Percentiles rank a stretch among this genome's conserved stretches.
phyloP scores from a whole-genome alignment of 2,113 vertebrate species.

The Heteronetta atricapilla region DNA sequence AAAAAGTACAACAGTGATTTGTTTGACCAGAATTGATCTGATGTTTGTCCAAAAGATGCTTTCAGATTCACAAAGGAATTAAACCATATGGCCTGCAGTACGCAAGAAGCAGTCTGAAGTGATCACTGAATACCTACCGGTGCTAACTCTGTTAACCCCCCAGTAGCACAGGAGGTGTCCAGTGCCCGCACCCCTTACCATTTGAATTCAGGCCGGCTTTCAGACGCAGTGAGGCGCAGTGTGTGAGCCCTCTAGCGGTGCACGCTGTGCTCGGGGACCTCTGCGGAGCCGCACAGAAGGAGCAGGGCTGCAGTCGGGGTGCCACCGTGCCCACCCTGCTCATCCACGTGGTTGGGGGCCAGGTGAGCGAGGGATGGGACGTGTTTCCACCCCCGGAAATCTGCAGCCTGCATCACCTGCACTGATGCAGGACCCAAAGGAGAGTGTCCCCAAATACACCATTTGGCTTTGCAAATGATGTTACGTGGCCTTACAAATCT shows the following conservation, averaged over 20 bases:
- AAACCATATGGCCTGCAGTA: not conserved
- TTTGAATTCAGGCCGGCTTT: not conserved
- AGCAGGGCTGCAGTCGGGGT: rapidly evolving
- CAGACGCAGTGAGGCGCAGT: not conserved
- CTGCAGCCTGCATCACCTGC: not conserved
- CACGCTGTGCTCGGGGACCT: rapidly evolving
- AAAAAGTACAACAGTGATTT: not conserved
- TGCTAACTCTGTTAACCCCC: not conserved
- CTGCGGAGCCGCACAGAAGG: rapidly evolving
- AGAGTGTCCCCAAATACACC: not conserved
- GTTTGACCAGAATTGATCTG: rapidly evolving
- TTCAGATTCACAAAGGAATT: not conserved
- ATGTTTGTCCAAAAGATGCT: not conserved
- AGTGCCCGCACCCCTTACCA: not conserved
- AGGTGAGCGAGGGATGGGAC: rapidly evolving
- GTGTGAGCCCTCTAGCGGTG: not conserved
- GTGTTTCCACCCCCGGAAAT: not conserved
- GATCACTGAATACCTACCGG: not conserved
- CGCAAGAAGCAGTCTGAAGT: not conserved
- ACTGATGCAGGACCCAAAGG: not conserved
- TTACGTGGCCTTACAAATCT: not conserved
- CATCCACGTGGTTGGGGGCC: not conserved
- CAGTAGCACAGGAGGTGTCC: not conserved
- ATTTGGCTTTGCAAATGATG: not conserved
- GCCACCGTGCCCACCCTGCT: rapidly evolving